Base-by-base conservation (phyloP, 2,888 invertebrate genomes). In the Ecliptopera silaceata region DNA sequence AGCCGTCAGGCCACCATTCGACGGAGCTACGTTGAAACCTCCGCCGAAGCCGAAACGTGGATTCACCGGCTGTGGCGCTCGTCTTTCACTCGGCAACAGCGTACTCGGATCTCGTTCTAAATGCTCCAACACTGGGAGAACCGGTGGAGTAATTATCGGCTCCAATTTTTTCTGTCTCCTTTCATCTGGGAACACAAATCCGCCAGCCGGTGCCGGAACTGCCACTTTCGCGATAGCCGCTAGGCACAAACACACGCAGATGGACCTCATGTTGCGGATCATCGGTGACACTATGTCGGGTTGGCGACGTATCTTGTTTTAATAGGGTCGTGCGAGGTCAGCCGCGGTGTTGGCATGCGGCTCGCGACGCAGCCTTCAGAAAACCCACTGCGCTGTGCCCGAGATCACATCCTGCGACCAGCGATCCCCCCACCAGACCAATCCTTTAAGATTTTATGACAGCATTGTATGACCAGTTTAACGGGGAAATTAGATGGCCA, bases 321-420 rank as follows among this genome's bases (percentile, higher is more conserved):
- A 91, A 90, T 89, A 89, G 88, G 89, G 84, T 84, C 79, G 82
- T 57, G 65, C 88, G 87, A 90, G 90, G 89, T 87, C 88, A 79
- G 55, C 44, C 60, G 72, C 77, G 68, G 78, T 75, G 88, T 90
- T 91, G 88, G 90, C 91, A 91, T 91, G 91, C 91, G 90, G 84
- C 91, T 77, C 91, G 88, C 84, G 85, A 79, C 86, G 77, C 88
- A 90, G 91, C 91, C 91, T 90, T 91, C 91, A 88, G 89, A 89
- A 90, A 88, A 88, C 84, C 91, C 91, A 90, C 90, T 90, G 90
- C 82, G 82, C 70, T 68, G 70, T 69, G 82, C 74, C 75, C 60
- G 84, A 75, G 79, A 75, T 82, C 74, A 77, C 77, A 81, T 88
- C 90, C 89, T 87, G 87, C 74, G 72, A 69, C 69, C 72, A 74